phyloP scores from a whole-genome alignment of 2,888 invertebrate genomes.

The Spisula solida region DNA sequence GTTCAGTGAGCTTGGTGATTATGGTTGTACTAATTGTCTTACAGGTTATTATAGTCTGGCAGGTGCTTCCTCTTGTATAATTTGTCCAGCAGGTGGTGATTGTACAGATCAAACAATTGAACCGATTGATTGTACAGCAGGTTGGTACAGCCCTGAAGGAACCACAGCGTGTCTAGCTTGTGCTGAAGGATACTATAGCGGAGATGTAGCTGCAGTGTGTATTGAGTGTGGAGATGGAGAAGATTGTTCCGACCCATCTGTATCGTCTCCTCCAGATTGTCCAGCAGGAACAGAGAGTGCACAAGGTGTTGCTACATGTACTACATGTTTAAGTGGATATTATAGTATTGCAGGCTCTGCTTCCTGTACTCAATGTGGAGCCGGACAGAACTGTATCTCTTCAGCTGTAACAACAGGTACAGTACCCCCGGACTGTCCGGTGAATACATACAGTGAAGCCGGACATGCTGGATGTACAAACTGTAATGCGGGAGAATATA shows the following conservation, averaged over 20 bases:
- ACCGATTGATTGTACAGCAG: conserved; percentile 68
- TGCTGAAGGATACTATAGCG: conserved; percentile 73
- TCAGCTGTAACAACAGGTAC: conserved; percentile 65
- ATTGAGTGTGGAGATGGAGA: conserved; percentile 80
- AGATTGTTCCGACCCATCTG: conserved; percentile 74
- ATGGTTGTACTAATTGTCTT: conserved; percentile 76
- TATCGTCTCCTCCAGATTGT: conserved; percentile 51
- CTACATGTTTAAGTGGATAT: conserved; percentile 59
- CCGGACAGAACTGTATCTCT: conserved; percentile 80
- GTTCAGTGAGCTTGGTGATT: conserved; percentile 79
- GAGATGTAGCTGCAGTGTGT: conserved; percentile 74
- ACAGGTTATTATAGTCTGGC: conserved; percentile 76
- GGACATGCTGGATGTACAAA: conserved; percentile 57
- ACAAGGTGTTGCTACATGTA: conserved; percentile 55
- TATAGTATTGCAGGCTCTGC: conserved; percentile 51
- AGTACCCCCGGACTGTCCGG: conserved; percentile 55
- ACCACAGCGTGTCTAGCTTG: conserved; percentile 58
- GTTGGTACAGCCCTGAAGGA: conserved; percentile 68
- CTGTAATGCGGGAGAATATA: conserved; percentile 69
- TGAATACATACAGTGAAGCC: conserved; percentile 64
- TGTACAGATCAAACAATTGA: conserved; percentile 56
- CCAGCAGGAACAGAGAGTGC: conserved; percentile 70
- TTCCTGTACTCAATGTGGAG: conserved; percentile 78
- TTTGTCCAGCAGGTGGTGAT: conserved; percentile 58
- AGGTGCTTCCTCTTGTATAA: conserved; percentile 70